A percentile compares a stretch with the other conserved stretches of the same genome.
phyloP scores from a whole-genome alignment of 2,888 invertebrate genomes.

The Pseudoips prasinana region DNA sequence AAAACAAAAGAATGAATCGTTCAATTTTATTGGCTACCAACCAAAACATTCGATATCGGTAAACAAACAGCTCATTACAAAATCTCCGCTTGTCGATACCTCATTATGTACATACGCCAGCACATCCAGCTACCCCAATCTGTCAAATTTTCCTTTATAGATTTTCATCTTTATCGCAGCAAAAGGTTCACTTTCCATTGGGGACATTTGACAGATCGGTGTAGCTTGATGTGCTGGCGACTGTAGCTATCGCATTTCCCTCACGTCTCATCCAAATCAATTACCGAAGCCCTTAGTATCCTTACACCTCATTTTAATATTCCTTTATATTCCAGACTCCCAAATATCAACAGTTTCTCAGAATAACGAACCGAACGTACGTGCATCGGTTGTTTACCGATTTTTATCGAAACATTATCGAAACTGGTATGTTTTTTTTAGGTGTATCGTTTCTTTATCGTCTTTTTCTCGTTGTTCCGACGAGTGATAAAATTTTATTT shows the following conservation, averaged over 20 bases:
- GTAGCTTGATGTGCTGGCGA: no score
- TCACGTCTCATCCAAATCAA: constrained; percentile 29
- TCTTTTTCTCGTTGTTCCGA: constrained; percentile 35
- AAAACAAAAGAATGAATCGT: no score
- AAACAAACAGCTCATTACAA: no score
- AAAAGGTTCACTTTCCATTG: no score
- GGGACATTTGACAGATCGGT: no score
- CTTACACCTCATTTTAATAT: constrained; percentile 30
- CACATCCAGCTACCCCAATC: no score
- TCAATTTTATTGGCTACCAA: no score
- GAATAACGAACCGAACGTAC: constrained; percentile 35
- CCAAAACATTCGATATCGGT: no score
- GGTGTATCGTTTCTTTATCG: constrained; percentile 1
- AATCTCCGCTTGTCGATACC: no score
- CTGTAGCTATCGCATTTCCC: not conserved
- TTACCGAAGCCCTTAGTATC: constrained; percentile 23
- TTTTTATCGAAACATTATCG: constrained; percentile 50
- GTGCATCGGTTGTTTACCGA: constrained; percentile 50
- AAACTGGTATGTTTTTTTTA: constrained; percentile 34
- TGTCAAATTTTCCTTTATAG: no score
- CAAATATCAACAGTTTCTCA: constrained; percentile 27
- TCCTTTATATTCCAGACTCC: constrained; percentile 37
- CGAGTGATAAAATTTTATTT: constrained; percentile 60
- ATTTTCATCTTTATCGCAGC: no score
- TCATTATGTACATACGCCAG: no score